Evolutionary conservation across 2,888 invertebrate species (phyloP), one percentile per base, ranked within the genome.

Genomic region (Sialis fuliginosa): DNA sequence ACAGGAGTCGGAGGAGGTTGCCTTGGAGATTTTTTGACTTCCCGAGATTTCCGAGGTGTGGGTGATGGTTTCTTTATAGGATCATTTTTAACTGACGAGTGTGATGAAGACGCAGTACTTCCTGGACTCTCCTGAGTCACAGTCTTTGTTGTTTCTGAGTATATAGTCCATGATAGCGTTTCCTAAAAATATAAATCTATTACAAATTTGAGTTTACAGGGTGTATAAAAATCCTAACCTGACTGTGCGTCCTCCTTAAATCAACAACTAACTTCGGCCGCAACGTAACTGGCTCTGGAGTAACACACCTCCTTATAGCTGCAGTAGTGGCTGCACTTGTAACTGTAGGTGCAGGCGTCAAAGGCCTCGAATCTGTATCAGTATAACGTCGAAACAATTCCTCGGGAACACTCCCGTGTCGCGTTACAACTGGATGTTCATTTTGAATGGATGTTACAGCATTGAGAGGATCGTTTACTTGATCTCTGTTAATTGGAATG

Each of bases 341-440:
- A 5, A 82, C 69, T 1, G 83, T 84, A 1, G 85, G 85, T 0
- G 85, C 79, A 1, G 88, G 88, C 0, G 87, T 86, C 52, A 81
- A 63, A 0, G 88, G 86, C 30, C 88, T 69, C 0, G 88, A 89
- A 60, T 88, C 88, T 0, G 86, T 88, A 55, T 87, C 86, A 0
- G 87, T 82, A 57, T 87, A 88, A 67, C 74, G 71, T 56, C 81
- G 70, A 60, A 82, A 83, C 57, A 83, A 69, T 60, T 82, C 82
- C 56, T 84, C 83, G 1, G 82, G 81, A 53, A 83, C 42, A 42
- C 45, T 45, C 6, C 39, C 33, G 1, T 44, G 40, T 6, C 13
- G 34, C 13, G 8, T 12, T 31, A 44, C 34, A 42, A 46, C 39
- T 35, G 41, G 10, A 46, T 50, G 41, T 48, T 39, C 8, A 41